phyloP scores from a whole-genome alignment of 2,888 invertebrate species.

The Andricus quercusramuli region DNA sequence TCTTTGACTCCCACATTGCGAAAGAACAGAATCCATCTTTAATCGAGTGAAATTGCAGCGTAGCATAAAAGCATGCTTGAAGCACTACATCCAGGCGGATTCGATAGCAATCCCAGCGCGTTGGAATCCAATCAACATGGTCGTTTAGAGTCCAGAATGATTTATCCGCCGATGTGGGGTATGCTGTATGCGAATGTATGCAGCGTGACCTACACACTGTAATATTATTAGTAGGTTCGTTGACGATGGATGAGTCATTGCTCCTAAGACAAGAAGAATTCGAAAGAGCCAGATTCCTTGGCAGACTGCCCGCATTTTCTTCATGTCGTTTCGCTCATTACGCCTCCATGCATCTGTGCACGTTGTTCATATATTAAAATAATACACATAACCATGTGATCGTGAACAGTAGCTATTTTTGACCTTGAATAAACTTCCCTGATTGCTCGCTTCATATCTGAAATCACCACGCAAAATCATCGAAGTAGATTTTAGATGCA shows the following conservation, averaged over 20 bases:
- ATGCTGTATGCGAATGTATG: neutral
- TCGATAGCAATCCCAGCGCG: conserved; percentile 18
- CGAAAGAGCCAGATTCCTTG: conserved; percentile 62
- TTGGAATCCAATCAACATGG: conserved; percentile 30
- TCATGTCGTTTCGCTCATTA: conserved; percentile 15
- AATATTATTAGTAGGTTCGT: conserved; percentile 19
- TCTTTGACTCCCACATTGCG: neutral
- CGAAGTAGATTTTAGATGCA: neutral
- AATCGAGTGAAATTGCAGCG: neutral
- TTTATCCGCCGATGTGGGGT: conserved; percentile 12
- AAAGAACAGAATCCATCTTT: neutral
- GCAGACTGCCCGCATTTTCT: conserved; percentile 62
- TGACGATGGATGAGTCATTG: conserved; percentile 62
- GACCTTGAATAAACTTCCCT: neutral
- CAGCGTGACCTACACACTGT: neutral
- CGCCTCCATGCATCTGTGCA: neutral
- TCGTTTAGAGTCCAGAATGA: conserved; percentile 5
- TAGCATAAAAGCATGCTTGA: neutral
- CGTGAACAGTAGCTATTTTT: neutral
- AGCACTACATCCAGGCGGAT: neutral
- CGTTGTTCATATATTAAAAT: neutral
- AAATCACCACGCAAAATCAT: neutral
- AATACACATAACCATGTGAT: neutral
- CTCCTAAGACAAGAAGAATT: conserved; percentile 56
- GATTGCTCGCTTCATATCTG: neutral